These are phyloP conservation scores for Ceratitis capitata DNA, from an alignment of 1,140 invertebrate genomes.

Conservation along the genomic window DNA sequence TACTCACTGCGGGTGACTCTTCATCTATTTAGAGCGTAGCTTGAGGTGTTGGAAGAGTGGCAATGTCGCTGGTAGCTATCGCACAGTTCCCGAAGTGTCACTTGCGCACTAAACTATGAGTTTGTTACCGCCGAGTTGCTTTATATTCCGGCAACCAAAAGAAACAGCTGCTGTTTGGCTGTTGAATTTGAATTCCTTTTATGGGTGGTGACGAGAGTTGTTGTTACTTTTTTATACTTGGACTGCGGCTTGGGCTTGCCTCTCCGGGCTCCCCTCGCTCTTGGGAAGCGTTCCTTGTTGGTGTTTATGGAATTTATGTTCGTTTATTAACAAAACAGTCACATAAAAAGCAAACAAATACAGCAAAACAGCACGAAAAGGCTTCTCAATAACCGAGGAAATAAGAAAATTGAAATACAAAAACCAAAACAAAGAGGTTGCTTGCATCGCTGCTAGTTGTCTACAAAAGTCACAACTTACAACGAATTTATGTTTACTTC, in stretches of 20 bases:
- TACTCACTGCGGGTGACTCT: no score
- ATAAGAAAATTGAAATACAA: not conserved
- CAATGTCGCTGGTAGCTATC: no score
- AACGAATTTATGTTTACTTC: not conserved
- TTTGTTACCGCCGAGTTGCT: not conserved
- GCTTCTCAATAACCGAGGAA: not conserved
- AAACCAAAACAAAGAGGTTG: not conserved
- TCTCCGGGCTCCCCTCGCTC: not conserved
- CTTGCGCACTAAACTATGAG: not conserved
- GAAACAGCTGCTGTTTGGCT: not conserved
- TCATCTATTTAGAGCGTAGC: no score
- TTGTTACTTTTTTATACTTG: not conserved
- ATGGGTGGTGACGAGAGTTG: not conserved
- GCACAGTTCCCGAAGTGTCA: no score
- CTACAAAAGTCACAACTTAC: not conserved
- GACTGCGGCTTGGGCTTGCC: not conserved
- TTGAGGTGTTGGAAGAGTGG: no score
- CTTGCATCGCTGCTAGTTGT: not conserved
- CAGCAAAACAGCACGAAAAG: not conserved
- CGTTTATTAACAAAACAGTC: not conserved
- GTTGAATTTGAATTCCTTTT: slow-evolving; percentile 11
- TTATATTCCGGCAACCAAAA: not conserved
- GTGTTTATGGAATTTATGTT: slow-evolving; percentile 23
- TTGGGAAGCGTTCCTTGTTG: not conserved
- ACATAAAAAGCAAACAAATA: not conserved